Evolutionary conservation across 1,140 invertebrate genomes (phyloP).

Genomic region (Drosophila teissieri): DNA sequence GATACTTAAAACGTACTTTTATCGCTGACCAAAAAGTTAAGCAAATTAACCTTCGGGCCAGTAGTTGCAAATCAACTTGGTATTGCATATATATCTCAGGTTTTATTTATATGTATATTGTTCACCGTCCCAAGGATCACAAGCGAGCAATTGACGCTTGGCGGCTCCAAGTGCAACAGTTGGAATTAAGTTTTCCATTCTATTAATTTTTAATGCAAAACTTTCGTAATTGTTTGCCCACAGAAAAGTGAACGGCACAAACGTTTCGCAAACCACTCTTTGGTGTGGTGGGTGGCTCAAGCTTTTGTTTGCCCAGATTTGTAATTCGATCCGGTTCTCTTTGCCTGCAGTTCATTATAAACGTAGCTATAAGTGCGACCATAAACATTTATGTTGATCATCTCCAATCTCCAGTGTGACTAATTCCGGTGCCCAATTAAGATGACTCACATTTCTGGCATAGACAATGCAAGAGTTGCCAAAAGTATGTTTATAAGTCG

Average conservation of each 20-base stretch:
- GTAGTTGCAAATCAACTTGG: constrained; percentile 37
- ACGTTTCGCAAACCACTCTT: constrained; percentile 50
- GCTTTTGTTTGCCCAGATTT: constrained; percentile 36
- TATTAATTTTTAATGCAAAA: constrained; percentile 68
- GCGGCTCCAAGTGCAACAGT: constrained; percentile 43
- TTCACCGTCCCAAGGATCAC: constrained; percentile 25
- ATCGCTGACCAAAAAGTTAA: constrained; percentile 28
- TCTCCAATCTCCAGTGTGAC: constrained; percentile 11
- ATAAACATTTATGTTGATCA: constrained; percentile 11
- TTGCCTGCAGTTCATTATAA: constrained; percentile 11
- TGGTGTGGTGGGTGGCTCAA: constrained; percentile 43
- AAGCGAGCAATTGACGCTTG: constrained; percentile 26
- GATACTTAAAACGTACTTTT: constrained; percentile 34
- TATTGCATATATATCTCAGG: constrained; percentile 5
- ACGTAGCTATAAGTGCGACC: constrained; percentile 8
- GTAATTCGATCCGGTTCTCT: constrained; percentile 41
- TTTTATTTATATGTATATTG: neutral
- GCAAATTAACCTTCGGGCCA: constrained; percentile 28
- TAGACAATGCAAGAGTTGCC: constrained; percentile 1
- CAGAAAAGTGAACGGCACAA: constrained; percentile 67
- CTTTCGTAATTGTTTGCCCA: constrained; percentile 70
- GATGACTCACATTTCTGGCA: constrained; percentile 27
- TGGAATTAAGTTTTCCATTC: constrained; percentile 56
- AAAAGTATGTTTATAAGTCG: constrained; percentile 5
- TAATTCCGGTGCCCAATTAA: constrained; percentile 4